These are phyloP conservation scores for Gallinago undulata DNA, from an alignment of 2,113 vertebrate species.

Conservation along the genomic window DNA sequence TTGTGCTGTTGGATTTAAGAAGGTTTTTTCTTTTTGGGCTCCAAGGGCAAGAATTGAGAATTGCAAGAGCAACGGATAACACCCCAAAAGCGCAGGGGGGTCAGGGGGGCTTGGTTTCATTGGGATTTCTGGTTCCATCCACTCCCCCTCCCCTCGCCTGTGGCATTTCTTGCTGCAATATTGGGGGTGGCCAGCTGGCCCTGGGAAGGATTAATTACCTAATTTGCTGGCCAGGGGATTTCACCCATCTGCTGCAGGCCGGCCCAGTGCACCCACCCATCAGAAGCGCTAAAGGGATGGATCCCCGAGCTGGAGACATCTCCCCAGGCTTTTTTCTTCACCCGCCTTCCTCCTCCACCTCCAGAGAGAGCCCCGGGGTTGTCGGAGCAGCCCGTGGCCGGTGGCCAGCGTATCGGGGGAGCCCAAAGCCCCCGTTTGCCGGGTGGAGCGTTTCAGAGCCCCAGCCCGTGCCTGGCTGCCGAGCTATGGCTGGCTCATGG, in stretches of 20 bases:
- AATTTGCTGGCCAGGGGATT: neutral
- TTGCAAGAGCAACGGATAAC: neutral
- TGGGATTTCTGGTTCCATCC: neutral
- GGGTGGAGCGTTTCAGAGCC: neutral
- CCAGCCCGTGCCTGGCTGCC: neutral
- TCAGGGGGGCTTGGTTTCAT: fast-evolving
- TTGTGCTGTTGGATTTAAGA: neutral
- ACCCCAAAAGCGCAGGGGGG: neutral
- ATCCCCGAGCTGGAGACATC: neutral
- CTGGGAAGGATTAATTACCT: fast-evolving
- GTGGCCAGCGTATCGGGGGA: neutral
- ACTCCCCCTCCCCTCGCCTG: neutral
- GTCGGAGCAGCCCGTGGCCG: neutral
- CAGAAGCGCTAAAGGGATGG: neutral
- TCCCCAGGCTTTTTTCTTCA: neutral
- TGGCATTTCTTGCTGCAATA: fast-evolving
- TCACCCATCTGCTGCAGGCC: neutral
- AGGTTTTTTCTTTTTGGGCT: neutral
- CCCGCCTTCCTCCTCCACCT: neutral
- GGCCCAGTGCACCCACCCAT: neutral
- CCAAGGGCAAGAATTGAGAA: neutral
- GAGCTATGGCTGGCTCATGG: neutral
- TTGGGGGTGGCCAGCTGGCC: neutral
- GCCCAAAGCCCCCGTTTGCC: neutral
- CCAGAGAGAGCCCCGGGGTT: fast-evolving